These are phyloP conservation scores for Cavia porcellus DNA, from an alignment of 2,113 vertebrate genomes.

Conservation along the genomic window DNA sequence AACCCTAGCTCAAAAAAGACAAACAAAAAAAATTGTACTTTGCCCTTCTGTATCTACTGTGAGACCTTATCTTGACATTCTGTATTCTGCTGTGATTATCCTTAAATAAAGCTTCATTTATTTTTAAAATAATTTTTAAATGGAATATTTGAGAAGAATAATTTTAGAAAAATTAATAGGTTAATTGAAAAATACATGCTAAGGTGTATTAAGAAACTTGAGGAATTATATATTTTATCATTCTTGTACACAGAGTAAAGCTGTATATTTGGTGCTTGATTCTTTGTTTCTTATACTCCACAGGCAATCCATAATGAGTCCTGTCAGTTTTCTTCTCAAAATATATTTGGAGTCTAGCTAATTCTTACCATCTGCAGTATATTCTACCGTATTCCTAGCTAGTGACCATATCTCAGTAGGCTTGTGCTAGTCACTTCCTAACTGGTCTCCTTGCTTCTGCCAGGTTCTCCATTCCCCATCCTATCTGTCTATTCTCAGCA, in stretches of 20 bases:
- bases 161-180: constrained; percentile 24
- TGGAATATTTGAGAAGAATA: constrained; percentile 33
- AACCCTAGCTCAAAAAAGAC: no score
- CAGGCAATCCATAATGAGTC: not conserved
- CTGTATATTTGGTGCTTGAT: not conserved
- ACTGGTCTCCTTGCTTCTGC: not conserved
- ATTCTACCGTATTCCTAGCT: not conserved
- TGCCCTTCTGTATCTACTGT: not conserved
- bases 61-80: not conserved
- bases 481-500: not conserved
- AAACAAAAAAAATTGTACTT: not conserved
- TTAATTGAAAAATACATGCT: constrained; percentile 47
- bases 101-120: constrained; percentile 12
- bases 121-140: constrained; percentile 48
- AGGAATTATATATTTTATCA: not conserved
- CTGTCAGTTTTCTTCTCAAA: constrained; percentile 8
- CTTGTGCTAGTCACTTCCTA: not conserved
- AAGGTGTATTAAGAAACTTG: constrained; percentile 31
- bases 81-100: not conserved
- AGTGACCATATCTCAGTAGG: not conserved
- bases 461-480: not conserved
- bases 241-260: not conserved
- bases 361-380: not conserved
- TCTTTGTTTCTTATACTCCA: not conserved
- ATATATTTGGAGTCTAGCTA: not conserved